Percentiles rank a stretch among this genome's conserved stretches.
These are phyloP conservation scores for Paramacrobiotus metropolitanus DNA, from an alignment of 1,140 invertebrate genomes.

Conservation along the genomic window DNA sequence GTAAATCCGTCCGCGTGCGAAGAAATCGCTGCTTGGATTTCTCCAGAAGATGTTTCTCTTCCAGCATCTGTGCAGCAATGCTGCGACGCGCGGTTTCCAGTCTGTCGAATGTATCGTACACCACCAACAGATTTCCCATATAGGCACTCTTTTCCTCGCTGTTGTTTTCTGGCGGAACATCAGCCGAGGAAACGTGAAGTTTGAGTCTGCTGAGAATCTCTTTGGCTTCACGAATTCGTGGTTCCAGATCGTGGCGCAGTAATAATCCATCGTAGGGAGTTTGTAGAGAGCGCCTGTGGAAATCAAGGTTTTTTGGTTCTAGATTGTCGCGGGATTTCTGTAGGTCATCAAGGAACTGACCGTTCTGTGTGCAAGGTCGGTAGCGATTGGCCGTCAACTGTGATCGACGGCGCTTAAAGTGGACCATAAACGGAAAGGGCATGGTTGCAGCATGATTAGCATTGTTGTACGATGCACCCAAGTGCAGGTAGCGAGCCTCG, in stretches of 20 bases:
- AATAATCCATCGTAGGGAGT: not conserved
- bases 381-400: too few species aligned
- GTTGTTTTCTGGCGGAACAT: not conserved
- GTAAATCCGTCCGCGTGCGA: not conserved
- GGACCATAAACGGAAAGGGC: too few species aligned
- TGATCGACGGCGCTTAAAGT: too few species aligned
- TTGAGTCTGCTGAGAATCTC: not conserved
- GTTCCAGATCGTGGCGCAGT: not conserved
- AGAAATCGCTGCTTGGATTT: not conserved
- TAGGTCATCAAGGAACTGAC: too few species aligned
- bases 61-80: not conserved
- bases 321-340: too few species aligned
- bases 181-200: too few species aligned
- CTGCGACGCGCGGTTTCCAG: not conserved
- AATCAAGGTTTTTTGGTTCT: too few species aligned
- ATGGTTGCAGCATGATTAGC: too few species aligned
- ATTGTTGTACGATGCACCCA: too few species aligned
- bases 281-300: not conserved
- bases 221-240: not conserved
- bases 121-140: not conserved
- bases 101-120: not conserved
- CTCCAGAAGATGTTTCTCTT: not conserved
- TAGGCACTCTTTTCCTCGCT: not conserved
- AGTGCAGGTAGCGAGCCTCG: too few species aligned
- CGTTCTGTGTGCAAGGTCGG: too few species aligned